A percentile compares a stretch with the other conserved stretches of the same genome.
Evolutionary conservation across 2,797 vertebrate species (phyloP).

Genomic region (Spheniscus humboldti): DNA sequence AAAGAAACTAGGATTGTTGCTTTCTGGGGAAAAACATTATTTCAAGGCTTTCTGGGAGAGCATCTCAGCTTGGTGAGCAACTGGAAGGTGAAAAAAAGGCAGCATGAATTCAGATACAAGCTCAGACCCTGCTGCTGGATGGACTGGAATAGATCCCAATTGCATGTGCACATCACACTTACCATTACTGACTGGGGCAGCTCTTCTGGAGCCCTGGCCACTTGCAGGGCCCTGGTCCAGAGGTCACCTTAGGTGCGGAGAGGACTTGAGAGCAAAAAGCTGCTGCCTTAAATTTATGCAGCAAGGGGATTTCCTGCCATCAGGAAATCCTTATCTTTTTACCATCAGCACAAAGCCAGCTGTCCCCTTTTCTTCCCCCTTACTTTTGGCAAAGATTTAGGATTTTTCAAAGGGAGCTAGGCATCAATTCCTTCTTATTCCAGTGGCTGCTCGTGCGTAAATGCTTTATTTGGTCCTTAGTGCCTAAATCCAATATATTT

Average conservation of each 20-base stretch:
- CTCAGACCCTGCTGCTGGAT: neutral
- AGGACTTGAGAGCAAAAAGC: neutral
- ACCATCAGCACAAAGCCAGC: neutral
- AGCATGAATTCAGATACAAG: neutral
- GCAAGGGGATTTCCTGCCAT: neutral
- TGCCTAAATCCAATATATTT: neutral
- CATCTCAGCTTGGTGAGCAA: neutral
- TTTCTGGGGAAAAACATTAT: neutral
- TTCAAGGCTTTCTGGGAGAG: neutral
- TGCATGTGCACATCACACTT: accelerated
- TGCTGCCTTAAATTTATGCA: neutral
- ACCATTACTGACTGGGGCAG: neutral
- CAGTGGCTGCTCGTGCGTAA: neutral
- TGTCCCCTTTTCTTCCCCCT: neutral
- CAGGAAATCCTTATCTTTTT: neutral
- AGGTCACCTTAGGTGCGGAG: neutral
- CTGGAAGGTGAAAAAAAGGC: neutral
- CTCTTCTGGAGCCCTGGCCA: neutral
- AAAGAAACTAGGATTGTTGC: neutral
- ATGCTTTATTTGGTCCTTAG: neutral
- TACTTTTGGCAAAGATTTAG: neutral
- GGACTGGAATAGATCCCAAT: neutral
- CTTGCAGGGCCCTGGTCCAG: neutral
- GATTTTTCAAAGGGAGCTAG: neutral
- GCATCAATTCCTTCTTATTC: neutral